These are phyloP conservation scores for Apogon talboti DNA, from an alignment of 2,797 vertebrate species.

Conservation along the genomic window DNA sequence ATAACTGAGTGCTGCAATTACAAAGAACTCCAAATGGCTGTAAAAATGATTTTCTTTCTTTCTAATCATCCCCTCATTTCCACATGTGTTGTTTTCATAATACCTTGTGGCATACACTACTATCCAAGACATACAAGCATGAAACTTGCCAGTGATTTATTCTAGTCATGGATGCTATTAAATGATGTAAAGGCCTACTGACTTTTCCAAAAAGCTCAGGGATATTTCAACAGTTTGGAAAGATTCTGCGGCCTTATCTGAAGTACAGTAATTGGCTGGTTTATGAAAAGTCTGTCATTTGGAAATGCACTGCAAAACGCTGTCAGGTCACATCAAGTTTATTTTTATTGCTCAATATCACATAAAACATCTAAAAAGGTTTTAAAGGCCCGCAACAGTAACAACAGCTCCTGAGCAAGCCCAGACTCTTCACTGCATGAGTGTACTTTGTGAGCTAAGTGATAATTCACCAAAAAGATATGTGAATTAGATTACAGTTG, in stretches of 20 bases:
- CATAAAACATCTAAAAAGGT: conserved; percentile 19
- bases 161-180: conserved; percentile 5
- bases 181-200: conserved; percentile 2
- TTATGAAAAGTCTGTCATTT: conserved; percentile 14
- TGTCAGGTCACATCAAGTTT: conserved; percentile 31
- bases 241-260: conserved; percentile 7
- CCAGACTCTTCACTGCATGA: background rate
- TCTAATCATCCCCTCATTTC: conserved; percentile 10
- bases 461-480: no score
- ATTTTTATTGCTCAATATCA: conserved; percentile 11
- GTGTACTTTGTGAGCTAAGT: background rate
- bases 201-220: background rate
- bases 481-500: no score
- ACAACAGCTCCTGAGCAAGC: background rate
- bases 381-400: conserved; percentile 10
- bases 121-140: background rate
- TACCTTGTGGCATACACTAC: background rate
- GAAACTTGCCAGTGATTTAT: background rate
- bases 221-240: conserved; percentile 3
- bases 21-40: background rate
- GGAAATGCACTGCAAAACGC: conserved; percentile 2
- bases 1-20: background rate
- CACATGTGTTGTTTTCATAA: background rate
- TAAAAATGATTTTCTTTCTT: background rate
- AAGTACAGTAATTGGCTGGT: background rate